Evolutionary conservation across 2,113 vertebrate species (phyloP), one percentile per base, ranked within the genome.

Genomic region (Antigone vipio): DNA sequence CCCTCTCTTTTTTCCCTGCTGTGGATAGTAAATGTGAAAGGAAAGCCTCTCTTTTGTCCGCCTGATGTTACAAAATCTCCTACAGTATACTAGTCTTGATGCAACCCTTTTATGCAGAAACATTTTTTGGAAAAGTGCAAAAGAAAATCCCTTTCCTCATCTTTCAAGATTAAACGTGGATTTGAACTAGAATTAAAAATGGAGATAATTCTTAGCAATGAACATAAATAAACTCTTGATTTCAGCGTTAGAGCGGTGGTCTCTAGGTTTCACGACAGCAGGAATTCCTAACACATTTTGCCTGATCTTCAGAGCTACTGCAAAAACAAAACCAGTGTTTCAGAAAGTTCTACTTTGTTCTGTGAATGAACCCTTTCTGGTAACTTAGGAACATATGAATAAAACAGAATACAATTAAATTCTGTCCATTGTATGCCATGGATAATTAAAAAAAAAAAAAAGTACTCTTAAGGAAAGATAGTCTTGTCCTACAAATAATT

Each of bases 171-270:
- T 55, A 95, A 87, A 58, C 11, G 66, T 23, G 11, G 13, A 6
- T 62, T 95, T 89, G 62, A 89, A 87, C 45, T 35, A 62, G 26
- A 97, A 88, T 85, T 71, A 75, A 67, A 89, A 93, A 21, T 9
- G 0, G 20, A 69, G 11, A 38, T 52, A 55, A 60, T 64, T 84
- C 59, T 56, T 93, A 67, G 47, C 23, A 64, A 52, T 56, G 21
- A 29, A 64, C 32, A 63, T 74, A 6, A 52, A 44, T 75, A 72
- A 56, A 62, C 49, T 72, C 22, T 62, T 91, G 21, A 78, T 91
- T 91, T 89, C 53, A 72, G 6, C 15, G 29, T 76, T 80, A 66
- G 7, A 52, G 4, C 29, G 69, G 38, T 40, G 29, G 5, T 75
- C 12, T 72, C 47, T 15, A 55, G 18, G 15, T 75, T 89, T 78